phyloP scores from a whole-genome alignment of 2,888 invertebrate genomes.

The Troglohyphantes excavatus region DNA sequence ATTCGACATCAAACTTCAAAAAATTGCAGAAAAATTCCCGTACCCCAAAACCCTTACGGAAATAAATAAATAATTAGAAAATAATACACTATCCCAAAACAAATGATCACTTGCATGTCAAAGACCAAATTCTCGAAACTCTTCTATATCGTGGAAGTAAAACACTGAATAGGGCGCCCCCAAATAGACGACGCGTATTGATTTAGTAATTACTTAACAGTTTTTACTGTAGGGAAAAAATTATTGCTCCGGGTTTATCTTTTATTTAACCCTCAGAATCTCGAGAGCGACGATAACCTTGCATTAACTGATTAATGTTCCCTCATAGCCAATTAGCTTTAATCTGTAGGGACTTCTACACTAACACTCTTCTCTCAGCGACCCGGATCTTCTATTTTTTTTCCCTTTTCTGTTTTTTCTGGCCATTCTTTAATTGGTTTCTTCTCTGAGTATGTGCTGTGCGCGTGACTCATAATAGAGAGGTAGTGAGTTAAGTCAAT shows the following conservation, averaged over 20 bases:
- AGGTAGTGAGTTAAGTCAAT: background rate
- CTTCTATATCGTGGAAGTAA: conserved; percentile 1
- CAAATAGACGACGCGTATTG: conserved; percentile 54
- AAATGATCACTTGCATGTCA: too few species aligned
- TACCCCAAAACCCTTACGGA: too few species aligned
- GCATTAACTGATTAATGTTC: conserved; percentile 71
- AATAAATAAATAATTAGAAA: too few species aligned
- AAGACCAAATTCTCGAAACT: too few species aligned
- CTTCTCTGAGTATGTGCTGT: background rate
- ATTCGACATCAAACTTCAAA: too few species aligned
- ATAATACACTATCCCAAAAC: too few species aligned
- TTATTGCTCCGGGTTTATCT: conserved; percentile 51
- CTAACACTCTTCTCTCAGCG: conserved; percentile 35
- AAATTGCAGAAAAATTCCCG: too few species aligned
- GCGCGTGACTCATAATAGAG: background rate
- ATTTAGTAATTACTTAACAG: conserved; percentile 68
- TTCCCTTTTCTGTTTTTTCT: conserved; percentile 43
- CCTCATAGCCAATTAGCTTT: conserved; percentile 65
- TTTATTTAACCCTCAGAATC: conserved; percentile 60
- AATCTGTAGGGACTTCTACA: conserved; percentile 50
- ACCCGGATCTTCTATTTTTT: conserved; percentile 15
- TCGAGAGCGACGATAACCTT: conserved; percentile 66
- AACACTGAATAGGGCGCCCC: background rate
- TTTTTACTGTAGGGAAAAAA: conserved; percentile 47
- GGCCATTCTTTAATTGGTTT: background rate